Conservation (phyloP, 2,888 invertebrate genomes). For the Plutella xylostella region DNA sequence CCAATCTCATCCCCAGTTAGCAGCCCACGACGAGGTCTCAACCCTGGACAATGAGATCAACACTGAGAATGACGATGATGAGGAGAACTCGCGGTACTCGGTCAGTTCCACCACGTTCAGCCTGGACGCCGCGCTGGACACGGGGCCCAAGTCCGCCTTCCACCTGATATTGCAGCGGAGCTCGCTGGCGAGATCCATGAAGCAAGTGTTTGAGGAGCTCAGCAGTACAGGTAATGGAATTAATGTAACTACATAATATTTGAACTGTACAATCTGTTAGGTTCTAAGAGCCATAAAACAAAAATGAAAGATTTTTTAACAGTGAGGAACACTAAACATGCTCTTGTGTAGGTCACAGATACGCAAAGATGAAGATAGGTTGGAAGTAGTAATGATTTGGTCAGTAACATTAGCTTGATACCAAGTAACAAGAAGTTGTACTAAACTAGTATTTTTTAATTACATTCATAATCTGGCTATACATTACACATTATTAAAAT, state of each 20-base stretch:
- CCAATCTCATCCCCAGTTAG: conserved; percentile 40
- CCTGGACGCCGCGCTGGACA: conserved; percentile 29
- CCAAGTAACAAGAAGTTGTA: no score
- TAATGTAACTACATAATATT: not conserved
- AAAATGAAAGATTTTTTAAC: no score
- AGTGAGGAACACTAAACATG: not conserved
- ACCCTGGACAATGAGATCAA: conserved; percentile 57
- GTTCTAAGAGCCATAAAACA: no score
- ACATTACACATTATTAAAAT: no score
- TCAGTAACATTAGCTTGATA: no score
- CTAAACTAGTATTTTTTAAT: no score
- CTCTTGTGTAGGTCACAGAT: no score
- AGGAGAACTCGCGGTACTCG: conserved; percentile 47
- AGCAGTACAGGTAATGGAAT: conserved; percentile 67
- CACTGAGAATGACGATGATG: conserved; percentile 52
- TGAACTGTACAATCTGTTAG: no score
- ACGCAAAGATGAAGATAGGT: no score
- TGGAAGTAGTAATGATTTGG: no score
- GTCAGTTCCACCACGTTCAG: conserved; percentile 45
- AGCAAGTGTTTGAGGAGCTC: conserved; percentile 82
- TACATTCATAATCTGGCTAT: no score
- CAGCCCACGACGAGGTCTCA: conserved; percentile 71
- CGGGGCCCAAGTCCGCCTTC: conserved; percentile 73
- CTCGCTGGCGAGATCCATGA: conserved; percentile 85
- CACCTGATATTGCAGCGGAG: conserved; percentile 85